A percentile compares a stretch with the other conserved stretches of the same genome.
phyloP scores from a whole-genome alignment of 2,888 invertebrate species.

The Aphidoletes aphidimyza region DNA sequence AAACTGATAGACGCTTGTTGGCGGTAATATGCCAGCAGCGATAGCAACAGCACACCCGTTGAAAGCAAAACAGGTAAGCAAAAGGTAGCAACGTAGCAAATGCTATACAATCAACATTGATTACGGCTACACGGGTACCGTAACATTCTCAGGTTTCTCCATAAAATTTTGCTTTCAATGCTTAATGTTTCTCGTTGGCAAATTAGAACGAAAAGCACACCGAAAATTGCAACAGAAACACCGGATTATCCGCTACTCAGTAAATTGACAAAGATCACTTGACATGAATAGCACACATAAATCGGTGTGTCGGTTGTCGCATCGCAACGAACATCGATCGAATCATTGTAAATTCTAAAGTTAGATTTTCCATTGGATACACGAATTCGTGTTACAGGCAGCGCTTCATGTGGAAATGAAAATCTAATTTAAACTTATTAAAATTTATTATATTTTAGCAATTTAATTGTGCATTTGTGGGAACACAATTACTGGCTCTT shows the following conservation, averaged over 20 bases:
- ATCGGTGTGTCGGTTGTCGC: not conserved
- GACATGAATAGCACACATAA: slow-evolving; percentile 5
- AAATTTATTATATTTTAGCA: slow-evolving; percentile 28
- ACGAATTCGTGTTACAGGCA: too few relatives aligned
- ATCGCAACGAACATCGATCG: not conserved
- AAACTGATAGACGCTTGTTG: not conserved
- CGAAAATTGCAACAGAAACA: not conserved
- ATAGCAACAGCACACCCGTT: not conserved
- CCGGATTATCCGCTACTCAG: not conserved
- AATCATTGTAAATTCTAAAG: not conserved
- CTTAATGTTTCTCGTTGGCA: not conserved
- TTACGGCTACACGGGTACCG: not conserved
- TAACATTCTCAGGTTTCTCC: too few relatives aligned
- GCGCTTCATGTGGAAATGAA: not conserved
- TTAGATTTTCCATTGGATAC: too few relatives aligned
- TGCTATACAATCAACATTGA: not conserved
- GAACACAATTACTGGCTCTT: not conserved
- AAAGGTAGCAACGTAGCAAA: not conserved
- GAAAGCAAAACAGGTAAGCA: too few relatives aligned
- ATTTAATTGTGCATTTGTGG: slow-evolving; percentile 37
- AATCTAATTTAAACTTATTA: slow-evolving; percentile 46
- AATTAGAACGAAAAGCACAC: not conserved
- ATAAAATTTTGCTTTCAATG: slow-evolving; percentile 7
- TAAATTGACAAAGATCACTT: slow-evolving; percentile 7
- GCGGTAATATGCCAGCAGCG: not conserved